Evolutionary conservation across 2,113 vertebrate genomes (phyloP).

Genomic region (Arizona elegans): DNA sequence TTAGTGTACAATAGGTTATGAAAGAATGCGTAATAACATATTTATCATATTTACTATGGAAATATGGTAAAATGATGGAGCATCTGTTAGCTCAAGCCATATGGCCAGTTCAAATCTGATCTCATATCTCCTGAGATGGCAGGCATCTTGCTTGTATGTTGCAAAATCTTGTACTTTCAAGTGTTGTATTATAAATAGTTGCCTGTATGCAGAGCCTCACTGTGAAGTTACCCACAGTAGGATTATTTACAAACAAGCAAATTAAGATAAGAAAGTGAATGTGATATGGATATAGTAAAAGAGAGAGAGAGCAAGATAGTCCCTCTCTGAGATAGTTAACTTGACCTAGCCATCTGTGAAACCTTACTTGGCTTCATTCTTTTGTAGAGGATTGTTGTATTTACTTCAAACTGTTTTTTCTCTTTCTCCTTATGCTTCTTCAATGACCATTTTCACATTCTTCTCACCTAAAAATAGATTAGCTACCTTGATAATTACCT

Average conservation of each 20-base stretch:
- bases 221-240: constrained; percentile 33
- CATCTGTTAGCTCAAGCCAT: background rate
- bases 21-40: background rate
- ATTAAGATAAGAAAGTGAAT: constrained; percentile 47
- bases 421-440: background rate
- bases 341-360: constrained; percentile 57
- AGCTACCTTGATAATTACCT: constrained; percentile 3
- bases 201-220: background rate
- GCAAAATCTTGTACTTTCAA: background rate
- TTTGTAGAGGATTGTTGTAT: constrained; percentile 30
- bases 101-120: rapidly evolving
- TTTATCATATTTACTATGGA: background rate
- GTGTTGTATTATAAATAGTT: background rate
- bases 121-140: background rate
- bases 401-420: constrained; percentile 30
- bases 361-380: constrained; percentile 55
- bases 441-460: background rate
- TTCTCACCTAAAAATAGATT: background rate
- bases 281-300: background rate
- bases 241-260: constrained; percentile 59
- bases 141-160: rapidly evolving
- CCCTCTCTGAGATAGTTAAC: background rate
- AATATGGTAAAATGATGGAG: background rate
- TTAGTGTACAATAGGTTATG: no score
- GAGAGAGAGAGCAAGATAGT: constrained; percentile 33